These are phyloP conservation scores for Pygoscelis antarcticus DNA, from an alignment of 2,113 vertebrate genomes.

Conservation along the genomic window DNA sequence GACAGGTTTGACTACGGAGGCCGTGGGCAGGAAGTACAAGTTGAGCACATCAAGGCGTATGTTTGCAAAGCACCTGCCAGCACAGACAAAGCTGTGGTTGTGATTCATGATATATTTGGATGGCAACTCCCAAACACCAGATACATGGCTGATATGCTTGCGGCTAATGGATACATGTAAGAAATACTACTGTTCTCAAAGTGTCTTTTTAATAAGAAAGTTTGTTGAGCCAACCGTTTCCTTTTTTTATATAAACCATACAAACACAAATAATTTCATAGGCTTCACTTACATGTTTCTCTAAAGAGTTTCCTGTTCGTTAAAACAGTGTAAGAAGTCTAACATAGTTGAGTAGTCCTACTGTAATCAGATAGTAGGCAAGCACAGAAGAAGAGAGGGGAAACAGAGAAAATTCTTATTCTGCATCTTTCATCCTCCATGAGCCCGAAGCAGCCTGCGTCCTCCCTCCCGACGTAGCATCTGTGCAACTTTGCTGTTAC, in stretches of 20 bases:
- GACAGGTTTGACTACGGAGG: conserved; percentile 84
- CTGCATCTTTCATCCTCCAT: not conserved
- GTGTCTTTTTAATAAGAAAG: not conserved
- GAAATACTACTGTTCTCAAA: not conserved
- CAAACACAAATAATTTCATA: not conserved
- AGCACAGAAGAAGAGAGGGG: not conserved
- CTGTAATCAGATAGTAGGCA: fast-evolving
- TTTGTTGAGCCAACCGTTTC: not conserved
- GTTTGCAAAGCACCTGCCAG: conserved; percentile 74
- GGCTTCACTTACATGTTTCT: not conserved
- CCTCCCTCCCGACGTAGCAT: not conserved
- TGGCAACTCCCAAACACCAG: conserved; percentile 91
- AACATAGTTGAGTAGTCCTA: not conserved
- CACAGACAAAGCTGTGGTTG: conserved; percentile 83
- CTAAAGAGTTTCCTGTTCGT: not conserved
- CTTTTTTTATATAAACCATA: not conserved
- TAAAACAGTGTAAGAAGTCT: not conserved
- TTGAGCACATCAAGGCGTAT: conserved; percentile 85
- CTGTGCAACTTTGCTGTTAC: not conserved
- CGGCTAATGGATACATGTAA: conserved; percentile 88
- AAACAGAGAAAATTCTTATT: not conserved
- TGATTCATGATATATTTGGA: conserved; percentile 92
- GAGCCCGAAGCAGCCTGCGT: not conserved
- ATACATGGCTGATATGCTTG: conserved; percentile 90
- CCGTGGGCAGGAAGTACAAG: conserved; percentile 82